Percentiles rank a stretch among this genome's conserved stretches.
phyloP scores from a whole-genome alignment of 2,888 invertebrate species.

The Eristalis intricaria region DNA sequence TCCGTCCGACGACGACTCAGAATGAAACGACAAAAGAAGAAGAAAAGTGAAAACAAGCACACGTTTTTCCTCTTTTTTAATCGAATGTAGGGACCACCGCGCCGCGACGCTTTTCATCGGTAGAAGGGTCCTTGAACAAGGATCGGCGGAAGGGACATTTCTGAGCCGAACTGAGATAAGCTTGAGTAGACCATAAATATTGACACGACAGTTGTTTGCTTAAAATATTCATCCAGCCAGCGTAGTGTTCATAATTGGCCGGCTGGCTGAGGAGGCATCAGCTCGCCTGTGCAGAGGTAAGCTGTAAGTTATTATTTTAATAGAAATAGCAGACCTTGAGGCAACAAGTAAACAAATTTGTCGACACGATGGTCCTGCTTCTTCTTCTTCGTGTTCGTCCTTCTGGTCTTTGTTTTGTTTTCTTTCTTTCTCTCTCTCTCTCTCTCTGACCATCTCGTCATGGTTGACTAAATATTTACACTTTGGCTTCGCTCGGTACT shows the following conservation, averaged over 20 bases:
- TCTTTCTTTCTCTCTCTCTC: neutral
- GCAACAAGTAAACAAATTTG: slow-evolving; percentile 62
- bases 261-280: neutral
- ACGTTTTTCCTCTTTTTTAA: too few species aligned
- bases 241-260: slow-evolving; percentile 57
- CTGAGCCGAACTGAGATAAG: slow-evolving; percentile 38
- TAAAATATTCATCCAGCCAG: slow-evolving; percentile 57
- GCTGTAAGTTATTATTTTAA: slow-evolving; percentile 63
- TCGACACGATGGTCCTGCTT: neutral
- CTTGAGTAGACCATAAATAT: slow-evolving; percentile 48
- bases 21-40: too few species aligned
- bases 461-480: slow-evolving; percentile 54
- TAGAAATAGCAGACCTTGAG: slow-evolving; percentile 58
- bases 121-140: neutral
- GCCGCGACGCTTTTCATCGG: neutral
- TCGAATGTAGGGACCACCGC: too few species aligned
- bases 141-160: neutral
- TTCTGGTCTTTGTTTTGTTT: neutral
- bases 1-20: too few species aligned
- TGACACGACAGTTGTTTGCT: slow-evolving; percentile 59
- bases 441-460: neutral
- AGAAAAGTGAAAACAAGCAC: too few species aligned
- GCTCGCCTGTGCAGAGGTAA: neutral
- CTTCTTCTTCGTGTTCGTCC: neutral
- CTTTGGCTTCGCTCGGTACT: neutral